Base-by-base conservation (phyloP, 37 sponge, comb jelly and placozoan genomes). In the Chondrosia reniformis region DNA sequence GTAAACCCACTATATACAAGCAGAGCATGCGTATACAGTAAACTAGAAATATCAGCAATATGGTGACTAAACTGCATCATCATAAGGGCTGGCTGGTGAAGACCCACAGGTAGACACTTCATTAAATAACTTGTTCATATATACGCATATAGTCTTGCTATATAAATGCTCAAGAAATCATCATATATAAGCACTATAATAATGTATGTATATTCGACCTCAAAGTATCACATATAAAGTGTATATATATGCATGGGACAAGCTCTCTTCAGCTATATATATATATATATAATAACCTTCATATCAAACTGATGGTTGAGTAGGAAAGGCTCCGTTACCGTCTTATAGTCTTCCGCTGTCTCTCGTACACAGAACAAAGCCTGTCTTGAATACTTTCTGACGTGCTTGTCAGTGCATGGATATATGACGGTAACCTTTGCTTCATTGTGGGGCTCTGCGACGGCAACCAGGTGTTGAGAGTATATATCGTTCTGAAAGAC, bases 391-490 rank as follows among this genome's bases (percentile, higher is more conserved):
- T 89, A 98, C 55, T 98, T 98, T 67, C 39, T 46, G 25, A 98
- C 64, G 31, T 92, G 93, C 12, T 89, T 80, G n/a, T 95, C 96
- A 13, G 99, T 90, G 41, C 96, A 96, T 7, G 99, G 99, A 69
- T 85, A 92, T 22, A 95, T 91, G 13, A 85, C 67, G 15, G 80
- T 89, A 37, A 95, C 27, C 33, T 85, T 84, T 10, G 85, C 24
- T 31, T 71, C 38, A 64, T 78, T 43, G 17, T 78, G 49, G 12
- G 64, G 49, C 25, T 71, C 32, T 1, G 81, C 46, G 38, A 80
- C 61, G 0, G 69, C 32, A 13, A 77, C 79, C 24, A 67, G 42
- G 55, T 89, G 90, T 78, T 95, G 88, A n/a, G 80, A 65, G 66
- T 89, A 98, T 42, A 98, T 88, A 74, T 98, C 96, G 63, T 97